Evolutionary conservation across 2,888 invertebrate genomes (phyloP).

Genomic region (Lasioglossum zephyrum): DNA sequence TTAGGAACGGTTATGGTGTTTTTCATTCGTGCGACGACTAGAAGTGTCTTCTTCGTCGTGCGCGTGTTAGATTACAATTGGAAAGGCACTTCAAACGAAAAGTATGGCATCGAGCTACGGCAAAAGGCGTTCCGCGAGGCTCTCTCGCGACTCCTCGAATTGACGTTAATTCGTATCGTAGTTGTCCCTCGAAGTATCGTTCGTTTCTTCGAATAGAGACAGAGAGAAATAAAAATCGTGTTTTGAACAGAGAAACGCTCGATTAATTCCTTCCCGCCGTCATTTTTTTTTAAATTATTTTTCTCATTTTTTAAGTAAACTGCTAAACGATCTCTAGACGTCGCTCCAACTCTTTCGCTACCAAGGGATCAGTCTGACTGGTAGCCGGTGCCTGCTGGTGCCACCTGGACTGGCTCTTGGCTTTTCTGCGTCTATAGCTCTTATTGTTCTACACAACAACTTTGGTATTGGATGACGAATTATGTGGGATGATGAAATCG

Average conservation of each 20-base stretch:
- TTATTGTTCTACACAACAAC: neutral
- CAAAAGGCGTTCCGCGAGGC: slow-evolving; percentile 21
- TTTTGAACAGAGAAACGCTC: slow-evolving; percentile 32
- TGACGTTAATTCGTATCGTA: slow-evolving; percentile 36
- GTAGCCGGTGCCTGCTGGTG: neutral
- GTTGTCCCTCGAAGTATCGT: neutral
- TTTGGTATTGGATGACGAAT: neutral
- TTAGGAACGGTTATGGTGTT: slow-evolving; percentile 49
- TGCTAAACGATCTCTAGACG: neutral
- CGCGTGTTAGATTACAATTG: slow-evolving; percentile 48
- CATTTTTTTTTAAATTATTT: neutral
- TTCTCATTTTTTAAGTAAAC: slow-evolving; percentile 21
- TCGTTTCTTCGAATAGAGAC: neutral
- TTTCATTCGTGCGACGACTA: slow-evolving; percentile 46
- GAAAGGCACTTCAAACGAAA: slow-evolving; percentile 75
- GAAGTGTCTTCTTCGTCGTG: slow-evolving; percentile 26
- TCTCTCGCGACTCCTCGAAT: slow-evolving; percentile 26
- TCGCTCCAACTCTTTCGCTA: neutral
- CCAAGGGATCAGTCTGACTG: slow-evolving; percentile 11
- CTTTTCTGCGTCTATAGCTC: neutral
- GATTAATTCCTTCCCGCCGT: slow-evolving; percentile 29
- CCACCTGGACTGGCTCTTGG: neutral
- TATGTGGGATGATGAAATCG: neutral
- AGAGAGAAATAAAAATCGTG: neutral
- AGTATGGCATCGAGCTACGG: slow-evolving; percentile 60